phyloP scores from a whole-genome alignment of 2,797 vertebrate genomes.

The Bovichtus variegatus region DNA sequence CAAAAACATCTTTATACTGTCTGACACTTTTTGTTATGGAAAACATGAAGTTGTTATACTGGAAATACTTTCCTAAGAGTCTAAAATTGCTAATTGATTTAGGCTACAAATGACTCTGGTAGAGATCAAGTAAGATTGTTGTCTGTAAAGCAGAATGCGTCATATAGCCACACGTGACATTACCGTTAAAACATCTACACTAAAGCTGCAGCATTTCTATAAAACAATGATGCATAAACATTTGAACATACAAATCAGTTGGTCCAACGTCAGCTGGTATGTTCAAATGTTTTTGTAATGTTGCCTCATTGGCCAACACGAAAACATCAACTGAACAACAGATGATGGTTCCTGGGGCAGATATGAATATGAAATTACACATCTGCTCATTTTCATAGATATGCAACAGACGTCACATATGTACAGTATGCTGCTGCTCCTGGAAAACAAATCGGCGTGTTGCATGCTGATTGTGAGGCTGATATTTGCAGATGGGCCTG shows the following conservation, averaged over 20 bases:
- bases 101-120: background rate
- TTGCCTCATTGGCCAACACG: background rate
- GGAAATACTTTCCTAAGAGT: background rate
- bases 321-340: background rate
- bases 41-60: conserved; percentile 7
- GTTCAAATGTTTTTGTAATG: background rate
- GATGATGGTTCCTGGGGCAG: background rate
- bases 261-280: background rate
- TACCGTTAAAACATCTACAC: background rate
- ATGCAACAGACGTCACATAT: conserved; percentile 9
- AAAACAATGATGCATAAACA: background rate
- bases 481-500: conserved; percentile 15
- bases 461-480: background rate
- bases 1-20: background rate
- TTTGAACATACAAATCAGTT: too few species aligned
- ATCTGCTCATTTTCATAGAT: conserved; percentile 30
- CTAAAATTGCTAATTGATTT: background rate
- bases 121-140: background rate
- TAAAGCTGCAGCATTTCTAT: background rate
- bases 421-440: conserved; percentile 22
- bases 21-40: background rate
- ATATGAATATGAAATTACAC: background rate
- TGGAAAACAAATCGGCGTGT: conserved; percentile 26
- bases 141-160: background rate
- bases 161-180: background rate